Conservation (phyloP, 2,797 vertebrate species). For the Echeneis naucrates region DNA sequence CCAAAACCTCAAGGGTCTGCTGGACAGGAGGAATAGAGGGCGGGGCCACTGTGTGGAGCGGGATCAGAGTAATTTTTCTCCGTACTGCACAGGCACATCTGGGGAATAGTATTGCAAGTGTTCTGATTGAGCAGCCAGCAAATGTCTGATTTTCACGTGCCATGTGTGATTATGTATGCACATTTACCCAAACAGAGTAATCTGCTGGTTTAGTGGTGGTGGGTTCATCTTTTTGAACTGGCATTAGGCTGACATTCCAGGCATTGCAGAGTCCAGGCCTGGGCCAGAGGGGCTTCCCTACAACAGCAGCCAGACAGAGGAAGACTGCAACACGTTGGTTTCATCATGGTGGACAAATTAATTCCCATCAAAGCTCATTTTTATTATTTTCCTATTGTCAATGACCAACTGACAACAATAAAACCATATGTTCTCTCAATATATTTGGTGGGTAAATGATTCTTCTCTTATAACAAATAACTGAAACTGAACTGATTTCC, state of each 20-base stretch:
- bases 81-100: conserved; percentile 20
- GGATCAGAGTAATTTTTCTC: conserved; percentile 44
- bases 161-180: conserved; percentile 37
- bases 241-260: conserved; percentile 80
- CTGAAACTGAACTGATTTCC: not conserved
- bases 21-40: conserved; percentile 47
- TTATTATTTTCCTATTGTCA: no score
- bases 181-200: conserved; percentile 54
- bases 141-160: conserved; percentile 27
- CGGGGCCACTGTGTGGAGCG: conserved; percentile 17
- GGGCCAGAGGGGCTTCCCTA: conserved; percentile 54
- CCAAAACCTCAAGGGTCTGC: conserved; percentile 75
- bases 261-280: conserved; percentile 75
- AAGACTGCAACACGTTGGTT: conserved; percentile 29
- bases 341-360: not conserved
- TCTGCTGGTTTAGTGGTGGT: conserved; percentile 59
- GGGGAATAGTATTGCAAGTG: conserved; percentile 11
- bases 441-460: not conserved
- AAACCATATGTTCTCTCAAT: not conserved
- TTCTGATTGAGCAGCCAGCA: conserved; percentile 10
- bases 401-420: not conserved
- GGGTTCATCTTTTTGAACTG: conserved; percentile 69
- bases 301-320: conserved; percentile 30
- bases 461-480: not conserved
- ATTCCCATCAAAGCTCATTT: not conserved